Percentiles rank a stretch among this genome's conserved stretches.
Conservation (phyloP, 2,113 vertebrate species). For the Uropsilus gracilis region DNA sequence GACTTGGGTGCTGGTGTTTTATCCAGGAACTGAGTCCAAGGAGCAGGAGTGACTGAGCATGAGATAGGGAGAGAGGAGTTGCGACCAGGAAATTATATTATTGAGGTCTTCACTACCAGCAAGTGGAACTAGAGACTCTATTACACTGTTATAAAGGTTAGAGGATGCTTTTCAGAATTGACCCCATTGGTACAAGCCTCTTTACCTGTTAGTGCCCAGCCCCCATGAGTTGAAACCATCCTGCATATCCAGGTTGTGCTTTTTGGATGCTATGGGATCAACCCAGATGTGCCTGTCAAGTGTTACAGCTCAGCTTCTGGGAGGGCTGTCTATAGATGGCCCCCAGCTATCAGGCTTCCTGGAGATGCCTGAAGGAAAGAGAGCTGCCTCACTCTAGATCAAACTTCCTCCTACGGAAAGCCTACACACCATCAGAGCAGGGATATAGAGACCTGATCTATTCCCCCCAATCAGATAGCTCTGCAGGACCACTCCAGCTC, state of each 20-base stretch:
- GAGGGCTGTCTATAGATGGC: too few species aligned
- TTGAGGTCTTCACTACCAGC: neutral
- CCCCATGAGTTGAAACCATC: neutral
- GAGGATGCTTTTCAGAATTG: neutral
- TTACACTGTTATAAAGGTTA: neutral
- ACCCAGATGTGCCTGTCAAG: neutral
- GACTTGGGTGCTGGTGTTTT: neutral
- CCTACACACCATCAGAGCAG: neutral
- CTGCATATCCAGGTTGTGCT: neutral
- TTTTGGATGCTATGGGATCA: neutral
- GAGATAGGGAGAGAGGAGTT: neutral
- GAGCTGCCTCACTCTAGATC: neutral
- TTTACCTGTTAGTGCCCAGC: neutral
- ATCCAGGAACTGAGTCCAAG: neutral
- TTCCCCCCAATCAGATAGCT: neutral
- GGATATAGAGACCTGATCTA: neutral
- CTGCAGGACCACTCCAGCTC: neutral
- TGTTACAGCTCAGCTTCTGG: too few species aligned
- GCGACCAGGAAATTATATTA: neutral
- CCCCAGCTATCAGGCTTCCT: neutral
- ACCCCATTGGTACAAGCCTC: neutral
- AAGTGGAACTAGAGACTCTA: neutral
- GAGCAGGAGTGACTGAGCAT: neutral
- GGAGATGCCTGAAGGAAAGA: neutral
- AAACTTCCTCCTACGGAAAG: neutral